Evolutionary conservation across 2,797 vertebrate genomes (phyloP), one percentile per base, ranked within the genome.

Genomic region (Acestrorhynchus altus): DNA sequence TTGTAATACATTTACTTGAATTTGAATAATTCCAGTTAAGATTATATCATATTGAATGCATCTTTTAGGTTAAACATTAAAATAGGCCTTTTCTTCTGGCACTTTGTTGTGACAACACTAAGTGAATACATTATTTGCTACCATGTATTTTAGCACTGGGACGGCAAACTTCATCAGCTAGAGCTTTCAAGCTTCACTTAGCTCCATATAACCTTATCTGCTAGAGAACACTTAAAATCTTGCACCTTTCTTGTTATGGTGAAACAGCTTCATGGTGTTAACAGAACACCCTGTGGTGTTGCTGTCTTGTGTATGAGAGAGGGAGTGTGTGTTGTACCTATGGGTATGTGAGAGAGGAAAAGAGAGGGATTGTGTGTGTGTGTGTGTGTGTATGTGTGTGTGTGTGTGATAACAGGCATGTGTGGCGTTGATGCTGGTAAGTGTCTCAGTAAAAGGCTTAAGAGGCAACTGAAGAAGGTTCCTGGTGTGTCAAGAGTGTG

Each of bases 401-500:
- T n/a, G n/a, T n/a, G n/a, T n/a, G n/a, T n/a, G n/a, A n/a, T n/a
- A n/a, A n/a, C n/a, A n/a, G n/a, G n/a, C n/a, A n/a, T n/a, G n/a
- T n/a, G n/a, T 81, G 22, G 18, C 35, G 67, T 67, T 4, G 10
- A 26, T 42, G 63, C 39, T 64, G 61, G 46, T n/a, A 56, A 61
- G 65, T 51, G 15, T 68, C 52, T 83, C 49, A 69, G 61, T 44
- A 60, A 44, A 68, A 72, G 63, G 31, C 24, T 51, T 42, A 52
- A 69, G 66, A 69, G 66, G 46, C 75, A 72, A 71, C 57, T 68
- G 42, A 28, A 26, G 8, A 70, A 51, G 74, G 68, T 44, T 80
- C 8, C 24, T 57, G 20, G 80, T 39, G 81, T 60, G 83, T 83
- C 81, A 84, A 83, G 86, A 70, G 31, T 70, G 31, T 79, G 54